These are phyloP conservation scores for Eupeodes latifasciatus DNA, from an alignment of 2,888 invertebrate genomes.

Conservation along the genomic window DNA sequence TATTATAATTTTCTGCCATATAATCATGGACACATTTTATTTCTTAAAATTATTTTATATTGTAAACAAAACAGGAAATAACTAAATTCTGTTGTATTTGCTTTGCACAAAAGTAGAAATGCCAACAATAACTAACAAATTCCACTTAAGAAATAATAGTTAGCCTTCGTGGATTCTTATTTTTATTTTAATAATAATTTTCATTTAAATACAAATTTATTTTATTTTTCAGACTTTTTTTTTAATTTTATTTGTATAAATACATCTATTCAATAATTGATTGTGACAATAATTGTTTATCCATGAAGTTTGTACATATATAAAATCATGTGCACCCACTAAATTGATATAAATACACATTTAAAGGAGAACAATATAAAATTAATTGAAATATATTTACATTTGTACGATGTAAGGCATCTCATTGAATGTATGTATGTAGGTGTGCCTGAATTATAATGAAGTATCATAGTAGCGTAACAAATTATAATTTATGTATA, in stretches of 20 bases:
- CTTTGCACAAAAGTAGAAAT: neutral
- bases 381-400: slow-evolving; percentile 20
- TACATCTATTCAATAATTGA: slow-evolving; percentile 3
- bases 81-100: neutral
- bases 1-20: too few species aligned
- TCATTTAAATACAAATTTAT: neutral
- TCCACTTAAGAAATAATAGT: slow-evolving; percentile 5
- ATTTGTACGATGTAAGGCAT: slow-evolving; percentile 54
- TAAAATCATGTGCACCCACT: slow-evolving; percentile 26
- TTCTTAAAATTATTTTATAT: too few species aligned
- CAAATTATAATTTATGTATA: neutral
- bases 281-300: slow-evolving; percentile 36
- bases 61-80: neutral
- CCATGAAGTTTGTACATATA: slow-evolving; percentile 12
- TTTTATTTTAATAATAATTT: neutral
- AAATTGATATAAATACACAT: neutral
- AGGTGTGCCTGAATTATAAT: slow-evolving; percentile 48
- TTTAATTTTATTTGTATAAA: slow-evolving; percentile 8
- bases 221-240: neutral
- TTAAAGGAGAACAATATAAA: slow-evolving; percentile 11
- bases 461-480: neutral
- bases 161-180: neutral
- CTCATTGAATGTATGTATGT: slow-evolving; percentile 59
- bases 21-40: too few species aligned
- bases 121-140: neutral